phyloP scores from a whole-genome alignment of 2,888 invertebrate genomes.

The Thumatha senex region DNA sequence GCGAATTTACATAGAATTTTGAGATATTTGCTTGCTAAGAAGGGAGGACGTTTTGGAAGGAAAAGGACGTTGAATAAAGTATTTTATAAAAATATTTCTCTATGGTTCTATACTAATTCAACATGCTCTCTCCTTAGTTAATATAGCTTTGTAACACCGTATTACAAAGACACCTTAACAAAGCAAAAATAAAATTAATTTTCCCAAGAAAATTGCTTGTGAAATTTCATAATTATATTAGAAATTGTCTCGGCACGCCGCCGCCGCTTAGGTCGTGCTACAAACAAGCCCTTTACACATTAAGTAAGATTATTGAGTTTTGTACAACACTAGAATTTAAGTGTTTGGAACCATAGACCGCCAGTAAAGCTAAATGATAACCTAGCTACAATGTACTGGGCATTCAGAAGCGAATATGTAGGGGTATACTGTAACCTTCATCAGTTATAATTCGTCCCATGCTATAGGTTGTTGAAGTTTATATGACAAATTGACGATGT shows the following conservation, averaged over 20 bases:
- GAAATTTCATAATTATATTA: conserved; percentile 40
- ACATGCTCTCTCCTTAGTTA: neutral
- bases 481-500: neutral
- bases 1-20: conserved; percentile 17
- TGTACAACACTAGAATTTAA: conserved; percentile 17
- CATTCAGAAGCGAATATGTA: too few species aligned
- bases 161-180: conserved; percentile 27
- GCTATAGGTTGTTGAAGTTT: neutral
- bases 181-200: conserved; percentile 39
- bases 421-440: too few species aligned
- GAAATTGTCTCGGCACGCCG: conserved; percentile 34
- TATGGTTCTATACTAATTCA: neutral
- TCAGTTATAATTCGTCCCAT: too few species aligned
- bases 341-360: neutral
- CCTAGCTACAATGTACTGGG: neutral
- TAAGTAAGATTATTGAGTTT: conserved; percentile 28
- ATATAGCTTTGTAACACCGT: neutral
- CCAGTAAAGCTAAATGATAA: neutral
- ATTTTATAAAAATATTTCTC: neutral
- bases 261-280: conserved; percentile 22
- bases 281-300: conserved; percentile 25
- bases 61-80: neutral
- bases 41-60: neutral
- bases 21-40: neutral
- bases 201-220: conserved; percentile 33